phyloP scores from a whole-genome alignment of 2,888 invertebrate species.

The Chrysolina oricalcia region DNA sequence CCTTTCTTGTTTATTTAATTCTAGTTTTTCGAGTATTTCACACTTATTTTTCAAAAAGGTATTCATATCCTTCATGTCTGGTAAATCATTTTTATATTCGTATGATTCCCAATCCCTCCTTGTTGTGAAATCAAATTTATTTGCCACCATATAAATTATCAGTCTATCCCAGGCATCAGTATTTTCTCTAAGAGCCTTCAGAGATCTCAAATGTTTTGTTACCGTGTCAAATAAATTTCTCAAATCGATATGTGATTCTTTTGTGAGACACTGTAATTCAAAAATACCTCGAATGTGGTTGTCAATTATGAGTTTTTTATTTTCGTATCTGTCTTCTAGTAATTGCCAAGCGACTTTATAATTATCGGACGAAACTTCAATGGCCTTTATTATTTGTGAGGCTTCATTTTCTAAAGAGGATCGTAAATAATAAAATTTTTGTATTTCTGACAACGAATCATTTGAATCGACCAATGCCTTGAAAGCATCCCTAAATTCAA shows the following conservation, averaged over 20 bases:
- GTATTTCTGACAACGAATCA: slow-evolving; percentile 31
- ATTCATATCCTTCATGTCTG: slow-evolving; percentile 26
- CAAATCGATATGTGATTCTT: slow-evolving; percentile 48
- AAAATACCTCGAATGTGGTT: slow-evolving; percentile 54
- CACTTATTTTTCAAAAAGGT: slow-evolving; percentile 26
- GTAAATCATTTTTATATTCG: slow-evolving; percentile 3
- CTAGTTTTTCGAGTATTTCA: slow-evolving; percentile 25
- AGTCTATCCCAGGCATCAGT: slow-evolving; percentile 57
- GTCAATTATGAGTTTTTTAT: slow-evolving; percentile 50
- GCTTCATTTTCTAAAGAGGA: slow-evolving; percentile 42
- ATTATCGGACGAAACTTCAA: slow-evolving; percentile 38
- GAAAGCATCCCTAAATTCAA: slow-evolving; percentile 41
- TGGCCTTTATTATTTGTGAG: slow-evolving; percentile 35
- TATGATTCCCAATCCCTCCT: slow-evolving; percentile 53
- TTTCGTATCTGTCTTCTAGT: slow-evolving; percentile 47
- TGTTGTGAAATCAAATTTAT: slow-evolving; percentile 48
- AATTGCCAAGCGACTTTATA: slow-evolving; percentile 44
- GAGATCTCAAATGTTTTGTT: slow-evolving; percentile 55
- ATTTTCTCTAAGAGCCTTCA: slow-evolving; percentile 52
- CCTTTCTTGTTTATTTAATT: slow-evolving; percentile 5
- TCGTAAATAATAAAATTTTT: slow-evolving; percentile 48
- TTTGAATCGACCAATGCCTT: slow-evolving; percentile 38
- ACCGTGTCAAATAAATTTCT: slow-evolving; percentile 50
- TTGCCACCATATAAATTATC: slow-evolving; percentile 40
- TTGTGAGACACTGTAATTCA: slow-evolving; percentile 42